Percentiles rank a stretch among this genome's conserved stretches.
Evolutionary conservation across 1,140 invertebrate species (phyloP).

Genomic region (Aphelinus atriplicis): DNA sequence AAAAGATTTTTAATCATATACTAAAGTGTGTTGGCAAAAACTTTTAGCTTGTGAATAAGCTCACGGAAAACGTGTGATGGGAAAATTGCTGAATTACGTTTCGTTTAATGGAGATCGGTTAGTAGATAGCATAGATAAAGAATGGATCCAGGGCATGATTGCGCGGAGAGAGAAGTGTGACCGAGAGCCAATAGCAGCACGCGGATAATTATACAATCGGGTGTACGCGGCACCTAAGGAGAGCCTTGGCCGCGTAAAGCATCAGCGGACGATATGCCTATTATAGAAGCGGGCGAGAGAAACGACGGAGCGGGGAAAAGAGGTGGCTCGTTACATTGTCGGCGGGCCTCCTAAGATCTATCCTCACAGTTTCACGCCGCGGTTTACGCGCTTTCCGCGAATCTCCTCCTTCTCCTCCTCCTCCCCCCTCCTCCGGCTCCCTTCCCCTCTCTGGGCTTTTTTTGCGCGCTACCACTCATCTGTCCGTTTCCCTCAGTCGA

Average conservation of each 20-base stretch:
- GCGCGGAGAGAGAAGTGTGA: constrained; percentile 4
- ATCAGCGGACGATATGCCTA: background rate
- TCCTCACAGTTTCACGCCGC: constrained; percentile 2
- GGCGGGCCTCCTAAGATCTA: constrained; percentile 29
- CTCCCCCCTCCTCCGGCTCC: background rate
- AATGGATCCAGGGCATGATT: constrained; percentile 23
- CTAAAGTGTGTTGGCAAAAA: too few species aligned
- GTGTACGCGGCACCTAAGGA: background rate
- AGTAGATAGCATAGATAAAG: too few species aligned
- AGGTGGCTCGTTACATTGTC: constrained; percentile 32
- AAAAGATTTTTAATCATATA: too few species aligned
- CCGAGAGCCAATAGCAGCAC: background rate
- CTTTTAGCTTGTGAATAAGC: too few species aligned
- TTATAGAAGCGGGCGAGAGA: background rate
- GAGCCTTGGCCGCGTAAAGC: constrained; percentile 18
- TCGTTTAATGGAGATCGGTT: too few species aligned
- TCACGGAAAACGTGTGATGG: too few species aligned
- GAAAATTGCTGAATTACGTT: too few species aligned
- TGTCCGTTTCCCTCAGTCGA: background rate
- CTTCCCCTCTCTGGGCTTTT: constrained; percentile 6
- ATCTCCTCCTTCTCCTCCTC: constrained; percentile 11
- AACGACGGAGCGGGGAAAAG: background rate
- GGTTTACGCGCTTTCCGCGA: constrained; percentile 39
- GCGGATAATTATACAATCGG: constrained; percentile 29
- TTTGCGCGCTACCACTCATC: constrained; percentile 24